phyloP scores from a whole-genome alignment of 2,797 vertebrate species.

The Peromyscus aztecus region DNA sequence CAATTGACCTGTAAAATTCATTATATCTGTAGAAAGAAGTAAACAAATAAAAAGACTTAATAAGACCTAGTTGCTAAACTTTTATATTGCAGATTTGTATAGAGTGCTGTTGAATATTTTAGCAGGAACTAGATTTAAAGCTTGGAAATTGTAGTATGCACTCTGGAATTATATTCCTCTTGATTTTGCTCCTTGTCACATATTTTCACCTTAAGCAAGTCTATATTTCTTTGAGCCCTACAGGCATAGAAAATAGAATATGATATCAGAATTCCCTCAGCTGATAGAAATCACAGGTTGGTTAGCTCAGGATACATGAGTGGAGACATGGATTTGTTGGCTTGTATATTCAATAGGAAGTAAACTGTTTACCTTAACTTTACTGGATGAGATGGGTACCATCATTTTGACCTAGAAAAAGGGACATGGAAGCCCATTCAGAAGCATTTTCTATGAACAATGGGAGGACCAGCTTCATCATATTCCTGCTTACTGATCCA shows the following conservation, averaged over 20 bases:
- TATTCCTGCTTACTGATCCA: constrained; percentile 89
- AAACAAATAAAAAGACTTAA: neutral
- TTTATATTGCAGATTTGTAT: neutral
- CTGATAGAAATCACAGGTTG: neutral
- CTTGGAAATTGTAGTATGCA: neutral
- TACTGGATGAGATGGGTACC: neutral
- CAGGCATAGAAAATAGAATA: neutral
- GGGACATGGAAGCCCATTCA: constrained; percentile 63
- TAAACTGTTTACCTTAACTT: constrained; percentile 54
- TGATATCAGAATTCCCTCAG: neutral
- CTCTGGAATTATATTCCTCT: neutral
- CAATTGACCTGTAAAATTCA: neutral
- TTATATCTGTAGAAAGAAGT: neutral
- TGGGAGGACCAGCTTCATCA: constrained; percentile 84
- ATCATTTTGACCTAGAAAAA: neutral
- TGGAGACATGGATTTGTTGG: neutral
- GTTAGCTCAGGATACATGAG: neutral
- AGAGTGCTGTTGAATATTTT: neutral
- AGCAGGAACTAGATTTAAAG: constrained; percentile 24
- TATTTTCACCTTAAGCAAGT: neutral
- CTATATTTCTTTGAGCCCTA: neutral
- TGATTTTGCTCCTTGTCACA: neutral
- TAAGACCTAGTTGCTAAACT: constrained; percentile 14
- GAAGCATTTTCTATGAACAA: constrained; percentile 84
- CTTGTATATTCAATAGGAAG: neutral